These are phyloP conservation scores for Plagiodera versicolora DNA, from an alignment of 2,888 invertebrate genomes.

Conservation along the genomic window DNA sequence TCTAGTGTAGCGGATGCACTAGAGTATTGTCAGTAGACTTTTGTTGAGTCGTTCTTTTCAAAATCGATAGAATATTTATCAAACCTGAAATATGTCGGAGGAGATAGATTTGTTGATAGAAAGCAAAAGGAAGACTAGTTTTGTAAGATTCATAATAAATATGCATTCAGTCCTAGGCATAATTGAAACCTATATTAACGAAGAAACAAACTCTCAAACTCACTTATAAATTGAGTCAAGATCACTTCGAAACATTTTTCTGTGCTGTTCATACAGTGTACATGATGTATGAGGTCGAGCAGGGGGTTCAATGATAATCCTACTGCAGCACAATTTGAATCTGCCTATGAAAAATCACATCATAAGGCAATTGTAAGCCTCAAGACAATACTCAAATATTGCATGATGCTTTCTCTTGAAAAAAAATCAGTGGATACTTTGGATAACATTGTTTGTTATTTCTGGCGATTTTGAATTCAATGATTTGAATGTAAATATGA, in stretches of 20 bases:
- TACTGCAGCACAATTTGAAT: slow-evolving; percentile 20
- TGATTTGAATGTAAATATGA: not conserved
- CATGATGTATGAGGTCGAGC: slow-evolving; percentile 15
- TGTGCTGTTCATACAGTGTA: too few species aligned
- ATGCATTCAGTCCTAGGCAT: slow-evolving; percentile 18
- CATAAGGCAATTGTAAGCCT: slow-evolving; percentile 16
- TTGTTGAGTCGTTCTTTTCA: not conserved
- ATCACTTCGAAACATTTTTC: slow-evolving; percentile 23
- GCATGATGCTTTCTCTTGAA: not conserved
- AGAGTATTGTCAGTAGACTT: not conserved
- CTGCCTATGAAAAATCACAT: slow-evolving; percentile 18
- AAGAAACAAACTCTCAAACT: slow-evolving; percentile 2
- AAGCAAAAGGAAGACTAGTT: slow-evolving; percentile 18
- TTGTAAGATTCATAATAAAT: slow-evolving; percentile 26
- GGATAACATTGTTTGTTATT: not conserved
- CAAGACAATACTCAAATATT: slow-evolving; percentile 18
- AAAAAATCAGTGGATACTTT: not conserved
- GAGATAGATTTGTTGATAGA: not conserved
- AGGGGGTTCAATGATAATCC: slow-evolving; percentile 26
- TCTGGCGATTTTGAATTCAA: not conserved
- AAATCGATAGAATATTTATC: not conserved
- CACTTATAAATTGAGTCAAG: slow-evolving; percentile 19
- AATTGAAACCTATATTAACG: slow-evolving; percentile 15
- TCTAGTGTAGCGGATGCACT: slow-evolving; percentile 15
- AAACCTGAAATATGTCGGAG: not conserved